Base-by-base conservation (phyloP, 2,797 vertebrate species). In the Ptychadena robeensis region DNA sequence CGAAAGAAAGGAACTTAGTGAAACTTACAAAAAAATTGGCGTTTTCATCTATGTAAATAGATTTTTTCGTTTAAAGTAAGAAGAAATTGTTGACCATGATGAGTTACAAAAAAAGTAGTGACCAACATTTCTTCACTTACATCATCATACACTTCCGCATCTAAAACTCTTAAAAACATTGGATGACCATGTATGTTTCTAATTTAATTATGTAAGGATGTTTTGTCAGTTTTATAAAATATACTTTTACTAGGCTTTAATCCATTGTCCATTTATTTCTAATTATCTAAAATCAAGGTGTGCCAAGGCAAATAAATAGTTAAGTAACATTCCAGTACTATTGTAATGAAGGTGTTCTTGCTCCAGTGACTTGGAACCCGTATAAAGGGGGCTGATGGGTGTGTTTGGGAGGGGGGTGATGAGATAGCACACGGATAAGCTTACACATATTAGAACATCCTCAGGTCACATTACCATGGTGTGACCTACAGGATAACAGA, bases 361-460 rank as follows among this genome's bases (percentile, higher is more conserved):
- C 77, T 75, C 82, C 82, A 85, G 82, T 85, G 77, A 48, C 53
- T 76, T 80, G 82, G 77, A 84, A 67, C 76, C 76, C 73, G 65
- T 18, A 15, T 73, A 32, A 79, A 65, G 40, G 69, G 76, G 59
- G 69, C 44, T 73, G 82, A 57, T 81, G 69, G 69, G 31, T 35
- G 30, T 69, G 71, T 85, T 79, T 63, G 71, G 72, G 82, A 75
- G 63, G 53, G 38, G 44, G 64, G 72, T 64, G 71, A 79, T 80
- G 71, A 85, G 82, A 85, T 57, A 85, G 71, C 78, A 14, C 15
- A 40, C 25, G 77, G 82, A 85, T 85, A 80, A 75, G 72, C 22
- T 85, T 85, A 80, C 82, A 85, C 32, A 44, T 44, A 85, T 70
- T 68, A 76, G 78, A 75, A 85, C 82, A 85, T 85, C 77, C 28